Evolutionary conservation across 2,113 vertebrate genomes (phyloP), one percentile per base, ranked within the genome.

Genomic region (Octodon degus): DNA sequence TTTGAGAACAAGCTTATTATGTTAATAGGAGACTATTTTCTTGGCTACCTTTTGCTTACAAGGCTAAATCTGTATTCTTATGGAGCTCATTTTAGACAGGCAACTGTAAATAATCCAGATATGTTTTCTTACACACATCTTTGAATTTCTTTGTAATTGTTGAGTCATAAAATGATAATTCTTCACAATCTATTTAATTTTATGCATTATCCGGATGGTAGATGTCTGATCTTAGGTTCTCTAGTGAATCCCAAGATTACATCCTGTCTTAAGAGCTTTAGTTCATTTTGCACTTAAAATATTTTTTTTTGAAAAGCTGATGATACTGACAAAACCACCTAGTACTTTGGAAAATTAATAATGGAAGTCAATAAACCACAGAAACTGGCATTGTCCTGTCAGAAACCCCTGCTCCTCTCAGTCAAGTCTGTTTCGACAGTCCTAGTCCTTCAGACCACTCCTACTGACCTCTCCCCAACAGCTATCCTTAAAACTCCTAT

Each of bases 401-500:
- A 93, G 84, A 96, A 93, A 65, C 82, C 60, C 25, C 11, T 68
- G 25, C 20, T 30, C 27, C 53, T 77, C 87, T 95, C 72, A 77
- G n/a, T 40, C 80, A 90, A 55, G 27, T 86, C 5, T 25, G 10
- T 30, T 72, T 91, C 25, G 79, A 82, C 16, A 30, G 25, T 40
- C 27, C 12, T 27, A 79, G 32, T 81, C 24, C 32, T 84, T 72
- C 58, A 10, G 60, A 83, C 55, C 24, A 76, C 43, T 81, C 70
- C 30, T 34, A 77, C 1, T 92, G 20, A 43, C n/a, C 13, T 87
- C 53, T 95, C 53, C 74, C 58, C 47, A 88, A 30, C n/a, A 94
- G n/a, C 86, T 95, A 53, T 95, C 91, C 91, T 96, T 91, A 92
- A 96, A 96, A 88, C 40, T 50, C 22, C 63, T 50, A 68, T 84